Percentiles rank a stretch among this genome's conserved stretches.
Conservation (phyloP, 2,888 invertebrate genomes). For the Melieria omissa region DNA sequence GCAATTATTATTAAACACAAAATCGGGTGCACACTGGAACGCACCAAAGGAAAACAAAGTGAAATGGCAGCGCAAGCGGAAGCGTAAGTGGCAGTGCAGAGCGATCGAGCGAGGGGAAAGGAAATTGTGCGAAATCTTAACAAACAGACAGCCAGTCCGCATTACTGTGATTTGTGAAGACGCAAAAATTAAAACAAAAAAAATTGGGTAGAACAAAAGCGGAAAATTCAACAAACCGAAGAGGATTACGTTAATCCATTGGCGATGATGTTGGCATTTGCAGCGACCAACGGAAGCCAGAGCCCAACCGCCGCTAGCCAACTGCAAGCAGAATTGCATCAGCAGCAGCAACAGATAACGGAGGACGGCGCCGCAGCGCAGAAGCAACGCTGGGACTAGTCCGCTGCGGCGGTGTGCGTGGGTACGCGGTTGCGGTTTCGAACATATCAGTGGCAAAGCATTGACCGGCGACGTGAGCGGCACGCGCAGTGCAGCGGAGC, state of each 20-base stretch:
- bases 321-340: background rate
- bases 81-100: background rate
- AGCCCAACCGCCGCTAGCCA: constrained; percentile 17
- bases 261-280: constrained; percentile 21
- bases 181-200: background rate
- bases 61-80: background rate
- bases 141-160: too few relatives aligned
- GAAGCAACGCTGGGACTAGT: too few relatives aligned
- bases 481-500: too few relatives aligned
- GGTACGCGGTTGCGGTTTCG: too few relatives aligned
- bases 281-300: constrained; percentile 22
- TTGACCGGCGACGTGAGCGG: too few relatives aligned
- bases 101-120: background rate
- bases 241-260: constrained; percentile 26
- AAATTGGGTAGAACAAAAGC: background rate
- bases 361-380: background rate
- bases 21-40: background rate
- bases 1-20: background rate
- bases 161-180: too few relatives aligned
- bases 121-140: too few relatives aligned
- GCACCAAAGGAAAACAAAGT: background rate
- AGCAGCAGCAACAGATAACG: constrained; percentile 15
- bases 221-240: background rate
- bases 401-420: too few relatives aligned
- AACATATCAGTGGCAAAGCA: too few relatives aligned